Conservation (phyloP, 2,888 invertebrate genomes). For the Hedychridium roseum region DNA sequence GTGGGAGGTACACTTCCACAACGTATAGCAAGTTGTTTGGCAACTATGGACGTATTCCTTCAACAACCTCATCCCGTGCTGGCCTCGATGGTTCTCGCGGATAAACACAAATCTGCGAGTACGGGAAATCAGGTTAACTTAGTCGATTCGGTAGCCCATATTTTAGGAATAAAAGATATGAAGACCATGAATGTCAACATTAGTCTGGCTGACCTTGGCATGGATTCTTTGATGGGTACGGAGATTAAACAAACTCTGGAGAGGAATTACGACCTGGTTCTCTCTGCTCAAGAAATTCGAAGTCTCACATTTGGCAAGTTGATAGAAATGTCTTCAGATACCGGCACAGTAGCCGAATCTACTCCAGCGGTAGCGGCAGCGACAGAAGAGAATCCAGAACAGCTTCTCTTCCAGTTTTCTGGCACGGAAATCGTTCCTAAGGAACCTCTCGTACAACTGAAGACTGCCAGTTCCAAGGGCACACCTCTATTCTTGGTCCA, state of each 20-base stretch:
- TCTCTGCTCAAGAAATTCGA: slow-evolving; percentile 92
- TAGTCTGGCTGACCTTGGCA: slow-evolving; percentile 91
- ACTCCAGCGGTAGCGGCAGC: slow-evolving; percentile 58
- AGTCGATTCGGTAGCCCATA: slow-evolving; percentile 84
- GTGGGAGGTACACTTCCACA: slow-evolving; percentile 97
- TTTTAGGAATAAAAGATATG: slow-evolving; percentile 88
- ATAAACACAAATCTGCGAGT: slow-evolving; percentile 75
- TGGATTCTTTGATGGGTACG: slow-evolving; percentile 99
- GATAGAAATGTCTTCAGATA: slow-evolving; percentile 66
- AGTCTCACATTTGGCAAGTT: slow-evolving; percentile 81
- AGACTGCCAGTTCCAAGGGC: slow-evolving; percentile 65
- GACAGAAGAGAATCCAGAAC: slow-evolving; percentile 25
- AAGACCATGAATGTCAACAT: slow-evolving; percentile 78
- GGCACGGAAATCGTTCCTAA: slow-evolving; percentile 78
- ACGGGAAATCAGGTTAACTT: slow-evolving; percentile 71
- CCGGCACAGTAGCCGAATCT: slow-evolving; percentile 35
- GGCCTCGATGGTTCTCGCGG: slow-evolving; percentile 87
- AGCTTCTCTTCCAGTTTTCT: slow-evolving; percentile 64
- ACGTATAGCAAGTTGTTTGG: slow-evolving; percentile 91
- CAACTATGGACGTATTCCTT: slow-evolving; percentile 88
- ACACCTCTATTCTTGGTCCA: slow-evolving; percentile 76
- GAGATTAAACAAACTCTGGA: slow-evolving; percentile 97
- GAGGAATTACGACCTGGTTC: slow-evolving; percentile 87
- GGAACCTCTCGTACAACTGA: slow-evolving; percentile 74
- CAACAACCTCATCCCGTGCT: slow-evolving; percentile 86